Conservation (phyloP, 2,888 invertebrate species). For the Lasioglossum leucozonium region DNA sequence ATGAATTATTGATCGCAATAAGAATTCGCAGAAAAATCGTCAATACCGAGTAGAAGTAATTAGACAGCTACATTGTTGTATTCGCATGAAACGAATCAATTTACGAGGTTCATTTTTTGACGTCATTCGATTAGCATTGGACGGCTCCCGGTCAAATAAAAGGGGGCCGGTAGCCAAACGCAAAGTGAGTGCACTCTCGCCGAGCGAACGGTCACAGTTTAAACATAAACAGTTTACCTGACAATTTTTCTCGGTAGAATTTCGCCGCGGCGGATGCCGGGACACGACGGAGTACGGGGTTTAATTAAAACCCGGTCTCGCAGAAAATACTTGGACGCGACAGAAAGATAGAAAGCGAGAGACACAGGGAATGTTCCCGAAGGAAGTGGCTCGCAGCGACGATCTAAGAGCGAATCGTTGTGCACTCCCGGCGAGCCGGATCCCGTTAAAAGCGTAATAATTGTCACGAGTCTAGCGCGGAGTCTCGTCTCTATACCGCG, state of each 20-base stretch:
- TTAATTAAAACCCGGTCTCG: not conserved
- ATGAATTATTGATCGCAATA: no score
- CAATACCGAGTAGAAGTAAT: no score
- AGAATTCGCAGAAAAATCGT: no score
- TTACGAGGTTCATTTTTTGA: not conserved
- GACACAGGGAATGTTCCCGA: not conserved
- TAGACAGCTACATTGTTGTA: no score
- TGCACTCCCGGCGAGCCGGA: not conserved
- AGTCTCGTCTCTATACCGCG: not conserved
- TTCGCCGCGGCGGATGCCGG: not conserved
- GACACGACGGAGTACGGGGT: not conserved
- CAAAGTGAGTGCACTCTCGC: not conserved
- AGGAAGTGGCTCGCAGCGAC: not conserved
- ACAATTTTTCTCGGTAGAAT: not conserved
- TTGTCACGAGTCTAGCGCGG: not conserved
- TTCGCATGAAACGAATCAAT: no score
- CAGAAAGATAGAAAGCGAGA: not conserved
- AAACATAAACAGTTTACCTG: not conserved
- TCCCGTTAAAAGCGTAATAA: conserved; percentile 8
- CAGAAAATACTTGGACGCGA: not conserved
- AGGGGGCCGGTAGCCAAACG: not conserved
- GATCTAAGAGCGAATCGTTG: not conserved
- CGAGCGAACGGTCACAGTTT: not conserved
- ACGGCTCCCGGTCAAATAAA: not conserved
- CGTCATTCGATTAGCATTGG: not conserved